Evolutionary conservation across 1,140 invertebrate species (phyloP).

Genomic region (Sycobia sp.): DNA sequence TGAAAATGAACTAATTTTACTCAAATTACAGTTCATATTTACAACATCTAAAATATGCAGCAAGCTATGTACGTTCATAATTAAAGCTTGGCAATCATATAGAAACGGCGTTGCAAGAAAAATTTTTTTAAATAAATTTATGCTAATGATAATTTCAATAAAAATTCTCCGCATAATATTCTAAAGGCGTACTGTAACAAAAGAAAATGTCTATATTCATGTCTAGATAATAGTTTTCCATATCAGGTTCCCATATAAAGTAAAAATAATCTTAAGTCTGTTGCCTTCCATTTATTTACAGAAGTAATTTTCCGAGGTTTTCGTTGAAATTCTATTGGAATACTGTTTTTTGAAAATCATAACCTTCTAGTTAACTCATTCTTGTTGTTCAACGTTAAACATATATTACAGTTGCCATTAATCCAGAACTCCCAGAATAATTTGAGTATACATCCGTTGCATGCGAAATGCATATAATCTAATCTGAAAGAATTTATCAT

Average conservation of each 20-base stretch:
- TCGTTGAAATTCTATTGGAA: not conserved
- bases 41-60: conserved; percentile 1
- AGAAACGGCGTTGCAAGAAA: not conserved
- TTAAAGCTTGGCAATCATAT: conserved; percentile 2
- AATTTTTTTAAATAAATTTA: too few relatives aligned
- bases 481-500: not conserved
- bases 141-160: too few relatives aligned
- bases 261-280: too few relatives aligned
- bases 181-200: too few relatives aligned
- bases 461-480: conserved; percentile 1
- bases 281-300: too few relatives aligned
- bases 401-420: not conserved
- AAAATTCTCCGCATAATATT: too few relatives aligned
- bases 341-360: not conserved
- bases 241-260: too few relatives aligned
- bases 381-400: not conserved
- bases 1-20: conserved; percentile 19
- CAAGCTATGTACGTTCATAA: conserved; percentile 19
- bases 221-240: too few relatives aligned
- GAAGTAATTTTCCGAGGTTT: too few relatives aligned
- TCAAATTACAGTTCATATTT: conserved; percentile 16
- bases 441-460: not conserved
- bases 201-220: too few relatives aligned
- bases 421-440: not conserved
- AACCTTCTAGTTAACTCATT: not conserved